Conservation (phyloP, 2,888 invertebrate genomes). For the Pristionchus mayeri region DNA sequence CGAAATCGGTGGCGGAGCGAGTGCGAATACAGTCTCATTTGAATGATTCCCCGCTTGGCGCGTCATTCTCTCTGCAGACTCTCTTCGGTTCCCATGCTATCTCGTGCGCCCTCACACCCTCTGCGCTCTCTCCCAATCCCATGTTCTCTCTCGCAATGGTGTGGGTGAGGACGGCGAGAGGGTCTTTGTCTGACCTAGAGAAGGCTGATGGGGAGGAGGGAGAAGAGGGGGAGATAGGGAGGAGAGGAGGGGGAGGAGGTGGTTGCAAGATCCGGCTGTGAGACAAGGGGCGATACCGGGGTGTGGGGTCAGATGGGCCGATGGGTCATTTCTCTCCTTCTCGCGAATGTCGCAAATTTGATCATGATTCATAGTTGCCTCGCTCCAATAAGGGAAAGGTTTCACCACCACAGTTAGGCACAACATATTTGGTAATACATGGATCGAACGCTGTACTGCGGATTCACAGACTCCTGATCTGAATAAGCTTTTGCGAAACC, state of each 20-base stretch:
- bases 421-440: too few species aligned
- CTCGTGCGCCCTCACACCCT: background rate
- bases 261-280: constrained; percentile 15
- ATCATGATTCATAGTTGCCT: background rate
- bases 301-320: background rate
- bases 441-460: too few species aligned
- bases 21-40: constrained; percentile 32
- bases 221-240: too few species aligned
- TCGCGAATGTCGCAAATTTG: background rate
- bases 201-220: background rate
- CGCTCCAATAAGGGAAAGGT: background rate
- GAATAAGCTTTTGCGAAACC: too few species aligned
- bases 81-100: background rate
- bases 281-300: constrained; percentile 3
- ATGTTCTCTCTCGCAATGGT: background rate
- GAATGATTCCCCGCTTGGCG: constrained; percentile 41
- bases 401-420: too few species aligned
- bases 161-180: background rate
- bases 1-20: background rate
- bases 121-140: background rate
- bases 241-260: background rate
- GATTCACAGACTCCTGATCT: too few species aligned
- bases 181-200: constrained; percentile 41
- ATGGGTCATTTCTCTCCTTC: background rate
- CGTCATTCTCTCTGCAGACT: constrained; percentile 26